Evolutionary conservation across 2,113 vertebrate genomes (phyloP), one percentile per base, ranked within the genome.

Genomic region (Dermatemys mawii): DNA sequence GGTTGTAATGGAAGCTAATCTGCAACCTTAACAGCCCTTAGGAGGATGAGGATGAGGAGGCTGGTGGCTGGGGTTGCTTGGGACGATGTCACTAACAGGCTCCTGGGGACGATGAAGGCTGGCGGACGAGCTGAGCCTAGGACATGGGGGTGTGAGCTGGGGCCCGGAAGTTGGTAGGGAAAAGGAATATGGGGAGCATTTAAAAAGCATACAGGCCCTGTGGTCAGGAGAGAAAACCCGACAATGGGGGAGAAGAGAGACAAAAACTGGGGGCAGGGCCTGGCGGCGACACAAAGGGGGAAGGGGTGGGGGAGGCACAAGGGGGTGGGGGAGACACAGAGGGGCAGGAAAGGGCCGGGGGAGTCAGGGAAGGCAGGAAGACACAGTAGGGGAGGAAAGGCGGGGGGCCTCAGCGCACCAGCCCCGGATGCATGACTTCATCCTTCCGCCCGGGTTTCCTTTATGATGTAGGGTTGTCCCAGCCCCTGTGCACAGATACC

Each of bases 361-460:
- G 93, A 70, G n/a, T n/a, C n/a, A n/a, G 49, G 96, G 95, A 90
- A 97, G 97, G 97, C n/a, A n/a, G 92, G 96, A 82, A 93, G 26
- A 8, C 46, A 27, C 24, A 7, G 11, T 73, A 90, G 90, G 97
- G 93, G n/a, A n/a, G n/a, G n/a, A n/a, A n/a, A 97, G 92, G 93
- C 86, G 97, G 97, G 55, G 90, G 86, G 63, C 93, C 73, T 93
- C 84, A 60, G 81, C 92, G 97, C 94, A 93, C 82, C 98, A 98
- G 97, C 96, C 98, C 98, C 98, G 98, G 99, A 99, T 99, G 98
- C 98, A 99, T 99, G 99, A 99, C 99, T 99, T 99, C 99, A 99
- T 98, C 98, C 98, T 98, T 99, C 98, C 98, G 98, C 98, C 98
- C 96, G 98, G 99, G 99, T 99, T 99, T 98, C 98, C 99, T 98